Evolutionary conservation across 2,888 invertebrate species (phyloP).

Genomic region (Apotomis betuletana): DNA sequence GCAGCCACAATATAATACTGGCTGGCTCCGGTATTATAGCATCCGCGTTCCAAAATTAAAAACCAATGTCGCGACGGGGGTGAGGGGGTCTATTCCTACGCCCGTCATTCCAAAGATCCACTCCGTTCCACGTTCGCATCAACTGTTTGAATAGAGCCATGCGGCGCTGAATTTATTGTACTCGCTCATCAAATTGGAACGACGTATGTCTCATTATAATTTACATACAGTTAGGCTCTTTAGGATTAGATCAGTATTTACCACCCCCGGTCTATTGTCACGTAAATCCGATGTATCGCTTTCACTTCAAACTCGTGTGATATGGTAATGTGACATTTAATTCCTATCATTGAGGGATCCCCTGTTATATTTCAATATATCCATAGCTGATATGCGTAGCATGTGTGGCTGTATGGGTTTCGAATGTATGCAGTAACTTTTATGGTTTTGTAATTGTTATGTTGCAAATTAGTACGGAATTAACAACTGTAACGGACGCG

Average conservation of each 20-base stretch:
- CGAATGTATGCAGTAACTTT: conserved; percentile 5
- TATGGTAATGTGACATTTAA: conserved; percentile 81
- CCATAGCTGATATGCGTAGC: conserved; percentile 1
- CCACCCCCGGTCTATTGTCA: conserved; percentile 65
- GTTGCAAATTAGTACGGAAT: neutral
- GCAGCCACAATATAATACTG: neutral
- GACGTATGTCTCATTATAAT: conserved; percentile 14
- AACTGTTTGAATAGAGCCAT: conserved; percentile 83
- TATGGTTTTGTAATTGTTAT: neutral
- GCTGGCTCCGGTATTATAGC: conserved; percentile 23
- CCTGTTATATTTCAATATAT: conserved; percentile 53
- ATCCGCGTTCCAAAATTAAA: conserved; percentile 39
- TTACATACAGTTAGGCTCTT: conserved; percentile 9
- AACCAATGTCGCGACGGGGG: conserved; percentile 42
- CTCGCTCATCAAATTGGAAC: conserved; percentile 20
- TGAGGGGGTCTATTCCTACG: conserved; percentile 42
- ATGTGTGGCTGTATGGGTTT: neutral
- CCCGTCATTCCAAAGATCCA: conserved; percentile 72
- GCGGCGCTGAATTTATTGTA: conserved; percentile 78
- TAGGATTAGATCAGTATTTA: conserved; percentile 10
- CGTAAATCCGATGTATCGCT: conserved; percentile 80
- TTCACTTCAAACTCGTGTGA: conserved; percentile 74
- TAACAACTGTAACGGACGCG: neutral
- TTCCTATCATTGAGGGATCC: conserved; percentile 67
- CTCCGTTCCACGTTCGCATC: conserved; percentile 73